A percentile compares a stretch with the other conserved stretches of the same genome.
phyloP scores from a whole-genome alignment of 2,888 invertebrate species.

The Catocala nupta region DNA sequence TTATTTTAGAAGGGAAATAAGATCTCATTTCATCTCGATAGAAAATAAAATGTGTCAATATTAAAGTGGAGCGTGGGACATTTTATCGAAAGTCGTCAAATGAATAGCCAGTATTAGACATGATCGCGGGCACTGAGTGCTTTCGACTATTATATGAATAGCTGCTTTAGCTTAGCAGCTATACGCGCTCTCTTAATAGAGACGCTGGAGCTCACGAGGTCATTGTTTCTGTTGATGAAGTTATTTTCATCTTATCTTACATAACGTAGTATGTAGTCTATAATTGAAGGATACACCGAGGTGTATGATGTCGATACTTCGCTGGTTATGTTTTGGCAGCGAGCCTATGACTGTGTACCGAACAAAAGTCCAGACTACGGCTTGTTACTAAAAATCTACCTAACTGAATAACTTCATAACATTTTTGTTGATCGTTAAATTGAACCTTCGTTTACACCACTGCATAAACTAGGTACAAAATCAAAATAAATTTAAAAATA shows the following conservation, averaged over 20 bases:
- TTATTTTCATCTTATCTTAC: neutral
- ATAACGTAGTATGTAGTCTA: neutral
- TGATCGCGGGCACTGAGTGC: constrained; percentile 55
- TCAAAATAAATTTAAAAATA: too few relatives aligned
- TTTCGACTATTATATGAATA: constrained; percentile 69
- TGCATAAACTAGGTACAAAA: too few relatives aligned
- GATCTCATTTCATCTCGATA: constrained; percentile 22
- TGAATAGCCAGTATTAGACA: constrained; percentile 43
- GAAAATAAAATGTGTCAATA: constrained; percentile 25
- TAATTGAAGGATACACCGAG: too few relatives aligned
- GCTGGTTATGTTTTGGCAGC: too few relatives aligned
- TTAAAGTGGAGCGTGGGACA: constrained; percentile 10
- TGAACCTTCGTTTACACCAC: too few relatives aligned
- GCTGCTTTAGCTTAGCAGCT: constrained; percentile 67
- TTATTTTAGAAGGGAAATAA: neutral
- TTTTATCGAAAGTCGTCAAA: constrained; percentile 35
- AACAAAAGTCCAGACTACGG: too few relatives aligned
- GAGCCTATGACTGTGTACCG: too few relatives aligned
- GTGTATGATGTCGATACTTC: too few relatives aligned
- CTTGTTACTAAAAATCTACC: too few relatives aligned
- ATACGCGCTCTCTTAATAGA: constrained; percentile 52
- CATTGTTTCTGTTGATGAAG: neutral
- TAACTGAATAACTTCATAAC: too few relatives aligned
- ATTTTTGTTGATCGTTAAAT: too few relatives aligned
- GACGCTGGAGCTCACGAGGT: constrained; percentile 48